Evolutionary conservation across 2,888 invertebrate species (phyloP).

Genomic region (Eilema depressum): DNA sequence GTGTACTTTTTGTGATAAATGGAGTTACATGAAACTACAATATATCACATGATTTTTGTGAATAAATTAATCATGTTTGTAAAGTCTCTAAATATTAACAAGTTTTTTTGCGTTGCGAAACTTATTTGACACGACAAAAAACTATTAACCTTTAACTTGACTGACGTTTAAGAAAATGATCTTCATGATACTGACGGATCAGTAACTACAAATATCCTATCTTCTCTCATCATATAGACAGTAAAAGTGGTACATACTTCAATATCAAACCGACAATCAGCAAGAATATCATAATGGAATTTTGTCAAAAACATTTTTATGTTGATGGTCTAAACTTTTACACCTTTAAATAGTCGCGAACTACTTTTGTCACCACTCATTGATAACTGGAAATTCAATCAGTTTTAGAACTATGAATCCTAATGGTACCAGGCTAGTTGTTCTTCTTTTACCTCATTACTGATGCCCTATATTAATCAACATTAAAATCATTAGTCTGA

Average conservation of each 20-base stretch:
- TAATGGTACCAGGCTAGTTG: no score
- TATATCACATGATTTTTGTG: no score
- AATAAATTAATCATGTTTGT: neutral
- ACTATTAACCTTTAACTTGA: constrained; percentile 4
- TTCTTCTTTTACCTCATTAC: neutral
- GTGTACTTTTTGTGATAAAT: no score
- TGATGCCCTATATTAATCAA: neutral
- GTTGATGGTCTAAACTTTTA: no score
- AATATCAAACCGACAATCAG: no score
- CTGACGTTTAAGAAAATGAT: neutral
- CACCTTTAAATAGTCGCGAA: no score
- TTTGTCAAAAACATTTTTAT: no score
- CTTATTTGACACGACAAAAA: neutral
- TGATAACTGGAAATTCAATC: no score
- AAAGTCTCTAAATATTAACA: neutral
- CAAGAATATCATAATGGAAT: no score
- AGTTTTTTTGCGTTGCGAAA: neutral
- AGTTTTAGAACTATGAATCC: no score
- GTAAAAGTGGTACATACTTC: neutral
- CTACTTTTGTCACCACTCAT: no score
- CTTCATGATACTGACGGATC: neutral
- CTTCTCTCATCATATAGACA: neutral
- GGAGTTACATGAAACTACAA: no score
- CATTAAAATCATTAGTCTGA: neutral
- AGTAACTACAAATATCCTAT: neutral